These are phyloP conservation scores for Rallus crepitans DNA, from an alignment of 2,797 vertebrate species.

Conservation along the genomic window DNA sequence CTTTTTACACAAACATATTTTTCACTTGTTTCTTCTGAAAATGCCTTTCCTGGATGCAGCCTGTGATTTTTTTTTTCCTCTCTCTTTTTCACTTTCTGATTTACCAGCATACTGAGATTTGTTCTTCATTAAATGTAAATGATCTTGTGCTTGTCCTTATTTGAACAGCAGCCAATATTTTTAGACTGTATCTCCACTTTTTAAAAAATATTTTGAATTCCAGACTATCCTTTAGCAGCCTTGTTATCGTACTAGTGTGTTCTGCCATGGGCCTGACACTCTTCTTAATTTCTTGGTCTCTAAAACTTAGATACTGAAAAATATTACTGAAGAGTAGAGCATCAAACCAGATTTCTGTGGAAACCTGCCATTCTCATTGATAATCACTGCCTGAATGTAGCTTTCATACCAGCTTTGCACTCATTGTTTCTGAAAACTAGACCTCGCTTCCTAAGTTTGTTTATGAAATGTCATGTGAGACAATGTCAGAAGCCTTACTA, in stretches of 20 bases:
- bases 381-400: neutral
- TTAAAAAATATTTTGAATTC: neutral
- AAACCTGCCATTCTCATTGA: neutral
- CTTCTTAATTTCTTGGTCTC: neutral
- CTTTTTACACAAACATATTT: neutral
- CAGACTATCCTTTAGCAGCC: neutral
- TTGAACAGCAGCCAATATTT: neutral
- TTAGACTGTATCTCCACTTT: neutral
- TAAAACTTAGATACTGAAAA: neutral
- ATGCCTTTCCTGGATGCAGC: neutral
- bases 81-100: neutral
- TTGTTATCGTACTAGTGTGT: neutral
- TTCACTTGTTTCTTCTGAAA: neutral
- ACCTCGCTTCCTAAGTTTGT: neutral
- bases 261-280: neutral
- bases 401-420: neutral
- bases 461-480: neutral
- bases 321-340: neutral
- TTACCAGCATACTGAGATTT: neutral
- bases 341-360: neutral
- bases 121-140: neutral
- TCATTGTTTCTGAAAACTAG: neutral
- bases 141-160: neutral
- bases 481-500: neutral
- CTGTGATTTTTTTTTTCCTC: neutral